These are phyloP conservation scores for Adela reaumurella DNA, from an alignment of 2,888 invertebrate species.

Conservation along the genomic window DNA sequence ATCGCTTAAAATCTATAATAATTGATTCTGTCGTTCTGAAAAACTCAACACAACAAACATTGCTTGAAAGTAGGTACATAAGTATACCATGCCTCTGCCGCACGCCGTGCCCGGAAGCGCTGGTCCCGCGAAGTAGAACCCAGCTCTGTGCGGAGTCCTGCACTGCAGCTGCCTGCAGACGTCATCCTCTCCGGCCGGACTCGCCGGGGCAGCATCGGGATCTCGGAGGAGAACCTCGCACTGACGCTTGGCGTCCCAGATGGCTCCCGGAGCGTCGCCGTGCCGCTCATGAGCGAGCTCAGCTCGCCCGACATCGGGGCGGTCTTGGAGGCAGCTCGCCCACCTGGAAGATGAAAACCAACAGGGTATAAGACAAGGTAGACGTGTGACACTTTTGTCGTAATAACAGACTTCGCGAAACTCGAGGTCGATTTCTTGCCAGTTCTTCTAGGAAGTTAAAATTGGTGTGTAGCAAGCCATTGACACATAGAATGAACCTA, in stretches of 20 bases:
- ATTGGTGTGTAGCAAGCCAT: too few species aligned
- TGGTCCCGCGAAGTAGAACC: conserved; percentile 75
- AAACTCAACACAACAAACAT: background rate
- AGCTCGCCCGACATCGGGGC: conserved; percentile 35
- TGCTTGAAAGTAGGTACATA: too few species aligned
- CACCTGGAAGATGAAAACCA: too few species aligned
- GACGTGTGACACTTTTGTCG: too few species aligned
- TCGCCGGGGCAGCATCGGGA: conserved; percentile 53
- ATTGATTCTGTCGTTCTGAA: background rate
- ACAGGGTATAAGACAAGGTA: too few species aligned
- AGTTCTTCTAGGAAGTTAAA: too few species aligned
- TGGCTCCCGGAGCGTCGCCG: conserved; percentile 62
- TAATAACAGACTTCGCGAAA: too few species aligned
- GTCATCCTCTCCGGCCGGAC: conserved; percentile 29
- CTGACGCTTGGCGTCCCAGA: conserved; percentile 68
- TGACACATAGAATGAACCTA: too few species aligned
- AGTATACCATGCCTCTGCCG: conserved; percentile 57
- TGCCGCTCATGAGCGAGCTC: conserved; percentile 61
- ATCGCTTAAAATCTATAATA: background rate
- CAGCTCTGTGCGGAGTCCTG: conserved; percentile 67
- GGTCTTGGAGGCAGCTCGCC: conserved; percentile 65
- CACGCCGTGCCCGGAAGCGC: conserved; percentile 80
- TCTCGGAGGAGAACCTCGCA: conserved; percentile 66
- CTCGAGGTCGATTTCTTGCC: too few species aligned
- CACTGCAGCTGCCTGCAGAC: conserved; percentile 66